Base-by-base conservation (phyloP, 2,888 invertebrate genomes). In the Ceramica pisi region DNA sequence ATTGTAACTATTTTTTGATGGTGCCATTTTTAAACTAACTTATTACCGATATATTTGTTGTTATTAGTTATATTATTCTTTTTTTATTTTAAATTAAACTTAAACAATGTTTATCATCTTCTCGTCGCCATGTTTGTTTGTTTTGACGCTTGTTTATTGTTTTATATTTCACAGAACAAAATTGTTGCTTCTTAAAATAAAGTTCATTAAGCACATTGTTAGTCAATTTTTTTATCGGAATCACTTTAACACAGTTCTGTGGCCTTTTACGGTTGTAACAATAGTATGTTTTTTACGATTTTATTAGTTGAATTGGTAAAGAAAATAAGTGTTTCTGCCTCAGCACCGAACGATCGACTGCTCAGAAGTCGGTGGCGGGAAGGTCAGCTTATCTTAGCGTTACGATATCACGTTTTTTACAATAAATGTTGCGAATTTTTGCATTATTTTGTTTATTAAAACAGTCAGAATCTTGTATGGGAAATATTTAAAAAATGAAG, bases 351-450 rank as follows among this genome's bases (percentile, higher is more conserved):
- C 66, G 62, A 14, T 10, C 60, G 57, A 81, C 80, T 81, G 80
- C 66, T 74, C 55, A 44, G 44, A 62, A 56, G 16, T 9, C 12
- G 9, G 51, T 46, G 46, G 35, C 10, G 51, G 21, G 78, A 78
- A 81, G 75, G 79, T 75, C 79, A 51, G 48, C 62, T 81, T 81
- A 81, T 81, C 80, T 71, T 38, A 59, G 53, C 64, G 57, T 67
- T 65, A 59, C 79, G 67, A 71, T 59, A 55, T n/a, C 16, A n/a
- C 35, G 65, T 57, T 63, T 69, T 62, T 73, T 63, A 55, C 26
- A 50, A 67, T 51, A n/a, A 60, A 62, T 76, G 4, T 55, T 38
- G 48, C 53, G 26, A 14, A 31, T 48, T 57, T 67, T 41, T 70
- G n/a, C 26, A 21, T 53, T n/a, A 23, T 19, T 60, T 64, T 46